Conservation (phyloP, 2,888 invertebrate genomes). For the Leptinotarsa tumamoca region DNA sequence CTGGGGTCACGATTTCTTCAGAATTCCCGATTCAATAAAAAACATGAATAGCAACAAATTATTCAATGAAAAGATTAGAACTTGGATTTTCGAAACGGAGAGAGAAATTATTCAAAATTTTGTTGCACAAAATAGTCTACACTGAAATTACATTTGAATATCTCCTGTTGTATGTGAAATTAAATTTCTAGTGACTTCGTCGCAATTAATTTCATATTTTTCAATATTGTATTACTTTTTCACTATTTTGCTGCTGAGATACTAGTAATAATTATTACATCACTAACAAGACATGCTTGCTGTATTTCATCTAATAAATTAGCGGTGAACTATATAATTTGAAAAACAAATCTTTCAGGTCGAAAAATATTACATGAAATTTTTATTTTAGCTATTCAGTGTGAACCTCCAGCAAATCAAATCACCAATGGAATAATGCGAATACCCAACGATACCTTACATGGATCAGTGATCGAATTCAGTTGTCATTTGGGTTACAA, state of each 20-base stretch:
- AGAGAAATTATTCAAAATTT: background rate
- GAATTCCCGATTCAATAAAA: background rate
- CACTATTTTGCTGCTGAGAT: background rate
- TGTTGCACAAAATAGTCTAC: background rate
- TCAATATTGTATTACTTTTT: background rate
- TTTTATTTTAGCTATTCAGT: conserved; percentile 74
- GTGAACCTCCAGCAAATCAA: conserved; percentile 74
- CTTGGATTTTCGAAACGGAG: background rate
- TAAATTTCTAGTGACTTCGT: background rate
- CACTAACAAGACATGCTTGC: background rate
- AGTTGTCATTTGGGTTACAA: conserved; percentile 78
- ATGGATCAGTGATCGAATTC: conserved; percentile 82
- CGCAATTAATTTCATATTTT: background rate
- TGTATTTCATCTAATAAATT: too few relatives aligned
- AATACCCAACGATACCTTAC: conserved; percentile 72
- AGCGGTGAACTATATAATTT: too few relatives aligned
- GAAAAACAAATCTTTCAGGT: too few relatives aligned
- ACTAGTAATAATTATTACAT: background rate
- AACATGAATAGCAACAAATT: background rate
- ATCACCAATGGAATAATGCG: conserved; percentile 74
- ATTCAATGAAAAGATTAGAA: background rate
- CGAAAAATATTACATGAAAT: background rate
- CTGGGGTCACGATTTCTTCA: background rate
- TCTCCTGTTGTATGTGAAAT: background rate
- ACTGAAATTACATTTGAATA: background rate